Conservation (phyloP, 2,113 vertebrate genomes). For the Siphamia tubifer region DNA sequence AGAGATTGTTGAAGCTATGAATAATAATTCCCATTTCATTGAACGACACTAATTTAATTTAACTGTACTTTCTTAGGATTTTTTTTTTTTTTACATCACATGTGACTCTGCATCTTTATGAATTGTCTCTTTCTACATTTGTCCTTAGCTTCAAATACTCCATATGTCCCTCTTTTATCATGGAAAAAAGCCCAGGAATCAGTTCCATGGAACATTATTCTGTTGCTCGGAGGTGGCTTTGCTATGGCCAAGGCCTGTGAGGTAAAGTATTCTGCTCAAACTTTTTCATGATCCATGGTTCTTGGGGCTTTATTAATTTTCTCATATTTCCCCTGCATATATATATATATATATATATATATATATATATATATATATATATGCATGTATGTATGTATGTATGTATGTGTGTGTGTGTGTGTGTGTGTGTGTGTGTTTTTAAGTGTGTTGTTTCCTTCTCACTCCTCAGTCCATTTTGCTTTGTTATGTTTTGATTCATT, state of each 20-base stretch:
- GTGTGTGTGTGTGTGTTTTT: too few species aligned
- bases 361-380: too few species aligned
- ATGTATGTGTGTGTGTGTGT: too few species aligned
- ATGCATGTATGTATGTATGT: too few species aligned
- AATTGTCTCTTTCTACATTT: background rate
- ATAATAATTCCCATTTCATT: background rate
- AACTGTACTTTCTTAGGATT: too few species aligned
- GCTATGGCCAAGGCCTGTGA: constrained; percentile 99
- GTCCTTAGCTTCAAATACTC: constrained; percentile 82
- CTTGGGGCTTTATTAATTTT: too few species aligned
- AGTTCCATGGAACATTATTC: constrained; percentile 95
- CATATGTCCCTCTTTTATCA: constrained; percentile 86
- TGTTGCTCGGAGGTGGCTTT: constrained; percentile 94
- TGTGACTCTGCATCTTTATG: background rate
- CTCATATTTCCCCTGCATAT: background rate
- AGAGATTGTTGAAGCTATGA: background rate
- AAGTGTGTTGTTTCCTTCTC: background rate
- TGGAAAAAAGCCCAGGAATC: constrained; percentile 93
- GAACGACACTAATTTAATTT: background rate
- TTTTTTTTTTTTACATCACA: too few species aligned
- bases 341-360: too few species aligned
- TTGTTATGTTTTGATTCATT: constrained; percentile 44
- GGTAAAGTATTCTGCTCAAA: constrained; percentile 71
- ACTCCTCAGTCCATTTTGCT: constrained; percentile 13
- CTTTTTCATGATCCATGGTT: background rate